Evolutionary conservation across 2,113 vertebrate species (phyloP), one percentile per base, ranked within the genome.

Genomic region (Thamnaconus septentrionalis): DNA sequence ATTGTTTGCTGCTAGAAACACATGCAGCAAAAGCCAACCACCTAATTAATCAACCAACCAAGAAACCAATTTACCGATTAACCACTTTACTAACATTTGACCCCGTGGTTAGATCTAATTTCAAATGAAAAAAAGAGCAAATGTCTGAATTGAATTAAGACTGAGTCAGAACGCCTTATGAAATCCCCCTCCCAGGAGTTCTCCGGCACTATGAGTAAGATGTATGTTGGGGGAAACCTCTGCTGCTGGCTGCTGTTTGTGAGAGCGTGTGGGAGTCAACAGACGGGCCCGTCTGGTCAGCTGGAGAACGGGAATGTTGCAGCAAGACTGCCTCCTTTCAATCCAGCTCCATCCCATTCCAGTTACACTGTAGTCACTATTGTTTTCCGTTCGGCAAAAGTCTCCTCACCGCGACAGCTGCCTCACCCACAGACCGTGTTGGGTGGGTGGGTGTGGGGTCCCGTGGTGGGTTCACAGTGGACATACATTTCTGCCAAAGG

Each of bases 251-350:
- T 55, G 56, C 56, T 31, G 18, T 31, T 49, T 64, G 58, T 57
- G 45, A 59, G 4, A 42, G 31, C 45, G 12, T 5, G 76, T 83
- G 78, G 82, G 78, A 73, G 81, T 78, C 18, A 58, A 73, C 53
- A 69, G 53, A 49, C 50, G 6, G 31, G 46, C 4, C 62, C 18
- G 56, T 64, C 51, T 47, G 45, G 66, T 87, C 83, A 80, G 81
- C 72, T 82, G 77, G 72, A 66, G 66, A 61, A 61, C 7, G 7
- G 57, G 79, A 87, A 85, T 81, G 66, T 66, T 57, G 75, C 50
- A 61, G 60, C 18, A 49, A 76, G 49, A 69, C 43, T 69, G 61
- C 52, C 61, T 55, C 49, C 75, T 69, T 70, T 65, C 51, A 71
- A 55, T 77, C 12, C 47, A 18, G 42, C 39, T 8, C 42, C 49